Conservation (phyloP, 2,113 vertebrate genomes). For the Prietella phreatophila region DNA sequence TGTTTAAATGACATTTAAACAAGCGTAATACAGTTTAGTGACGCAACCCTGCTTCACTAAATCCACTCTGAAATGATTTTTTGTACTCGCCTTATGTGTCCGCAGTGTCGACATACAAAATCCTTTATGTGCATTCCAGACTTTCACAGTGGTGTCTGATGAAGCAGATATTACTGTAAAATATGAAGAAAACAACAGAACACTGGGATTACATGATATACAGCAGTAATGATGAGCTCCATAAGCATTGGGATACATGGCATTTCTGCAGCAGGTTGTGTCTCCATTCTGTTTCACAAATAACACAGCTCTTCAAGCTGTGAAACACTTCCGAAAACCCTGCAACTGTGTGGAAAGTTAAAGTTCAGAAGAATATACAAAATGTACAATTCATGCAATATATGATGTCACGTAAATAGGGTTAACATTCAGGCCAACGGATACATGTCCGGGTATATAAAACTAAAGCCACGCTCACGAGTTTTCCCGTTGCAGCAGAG, state of each 20-base stretch:
- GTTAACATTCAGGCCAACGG: not conserved
- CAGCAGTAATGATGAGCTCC: not conserved
- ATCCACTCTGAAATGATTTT: no score
- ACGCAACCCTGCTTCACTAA: not conserved
- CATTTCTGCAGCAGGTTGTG: not conserved
- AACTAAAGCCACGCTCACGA: constrained; percentile 75
- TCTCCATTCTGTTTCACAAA: not conserved
- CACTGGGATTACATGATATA: not conserved
- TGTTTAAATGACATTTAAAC: not conserved
- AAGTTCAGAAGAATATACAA: not conserved
- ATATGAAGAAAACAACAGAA: constrained; percentile 47
- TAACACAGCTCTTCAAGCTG: not conserved
- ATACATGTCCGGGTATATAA: not conserved
- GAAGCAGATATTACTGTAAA: constrained; percentile 94
- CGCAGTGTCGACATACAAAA: constrained; percentile 99
- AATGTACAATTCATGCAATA: not conserved
- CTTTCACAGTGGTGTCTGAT: constrained; percentile 97
- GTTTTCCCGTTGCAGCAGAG: constrained; percentile 98
- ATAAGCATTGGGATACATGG: not conserved
- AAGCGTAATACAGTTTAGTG: not conserved
- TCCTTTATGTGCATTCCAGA: constrained; percentile 98
- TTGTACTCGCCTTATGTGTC: constrained; percentile 85
- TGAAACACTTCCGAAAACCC: not conserved
- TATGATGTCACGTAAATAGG: not conserved
- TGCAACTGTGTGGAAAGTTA: not conserved